Evolutionary conservation across 2,797 vertebrate genomes (phyloP).

Genomic region (Selene dorsalis): DNA sequence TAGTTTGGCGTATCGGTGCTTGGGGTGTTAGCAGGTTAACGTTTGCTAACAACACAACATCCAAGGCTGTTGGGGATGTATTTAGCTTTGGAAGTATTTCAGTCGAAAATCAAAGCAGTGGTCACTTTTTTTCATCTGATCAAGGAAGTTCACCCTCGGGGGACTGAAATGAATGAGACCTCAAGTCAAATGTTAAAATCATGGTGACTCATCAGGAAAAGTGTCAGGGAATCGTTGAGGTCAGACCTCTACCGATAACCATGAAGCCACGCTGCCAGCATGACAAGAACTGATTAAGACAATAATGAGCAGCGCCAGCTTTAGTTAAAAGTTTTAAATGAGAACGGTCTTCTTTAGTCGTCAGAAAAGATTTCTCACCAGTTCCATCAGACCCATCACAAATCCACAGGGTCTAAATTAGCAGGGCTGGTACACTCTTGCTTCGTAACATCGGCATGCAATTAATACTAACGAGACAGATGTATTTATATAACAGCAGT

Average conservation of each 20-base stretch:
- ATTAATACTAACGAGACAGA: constrained; percentile 32
- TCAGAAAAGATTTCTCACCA: background rate
- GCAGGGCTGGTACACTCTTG: background rate
- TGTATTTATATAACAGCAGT: constrained; percentile 32
- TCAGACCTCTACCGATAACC: background rate
- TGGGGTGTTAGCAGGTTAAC: too few relatives aligned
- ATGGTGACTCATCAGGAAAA: background rate
- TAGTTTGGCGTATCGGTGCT: too few relatives aligned
- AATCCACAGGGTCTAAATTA: constrained; percentile 24
- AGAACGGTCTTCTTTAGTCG: background rate
- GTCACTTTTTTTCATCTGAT: background rate
- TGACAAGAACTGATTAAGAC: background rate
- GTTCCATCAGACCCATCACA: background rate
- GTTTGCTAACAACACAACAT: too few relatives aligned
- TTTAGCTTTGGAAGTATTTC: too few relatives aligned
- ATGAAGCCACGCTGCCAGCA: background rate
- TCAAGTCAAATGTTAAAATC: background rate
- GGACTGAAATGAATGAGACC: too few relatives aligned
- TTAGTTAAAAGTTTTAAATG: background rate
- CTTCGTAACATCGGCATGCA: constrained; percentile 1
- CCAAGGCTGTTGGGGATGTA: too few relatives aligned
- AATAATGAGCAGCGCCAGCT: background rate
- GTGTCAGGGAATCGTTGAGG: background rate
- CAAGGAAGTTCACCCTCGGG: background rate
- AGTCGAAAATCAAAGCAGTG: too few relatives aligned